Percentiles rank a stretch among this genome's conserved stretches.
Evolutionary conservation across 1,140 invertebrate genomes (phyloP).

Genomic region (Musca domestica): DNA sequence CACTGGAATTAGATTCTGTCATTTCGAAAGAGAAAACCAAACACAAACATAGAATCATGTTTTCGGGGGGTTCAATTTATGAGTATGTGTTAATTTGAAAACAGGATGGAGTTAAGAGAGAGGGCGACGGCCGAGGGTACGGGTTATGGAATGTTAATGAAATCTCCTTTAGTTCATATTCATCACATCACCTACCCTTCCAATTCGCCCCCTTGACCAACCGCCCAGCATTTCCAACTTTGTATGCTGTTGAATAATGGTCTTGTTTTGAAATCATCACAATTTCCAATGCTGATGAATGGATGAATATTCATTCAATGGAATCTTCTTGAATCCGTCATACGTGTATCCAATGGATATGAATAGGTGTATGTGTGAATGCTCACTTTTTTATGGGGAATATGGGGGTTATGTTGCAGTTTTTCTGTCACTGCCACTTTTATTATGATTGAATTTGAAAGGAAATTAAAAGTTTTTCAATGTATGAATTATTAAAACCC

Average conservation of each 20-base stretch:
- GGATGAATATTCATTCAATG: no score
- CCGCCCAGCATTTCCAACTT: background rate
- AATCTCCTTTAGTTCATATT: no score
- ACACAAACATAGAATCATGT: no score
- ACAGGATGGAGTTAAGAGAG: background rate
- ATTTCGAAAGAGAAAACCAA: no score
- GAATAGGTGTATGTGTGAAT: no score
- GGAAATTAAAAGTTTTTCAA: slow-evolving; percentile 18
- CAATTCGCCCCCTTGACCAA: no score
- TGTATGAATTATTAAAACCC: no score
- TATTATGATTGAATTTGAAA: slow-evolving; percentile 7
- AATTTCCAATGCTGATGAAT: slow-evolving; percentile 18
- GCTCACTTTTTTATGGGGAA: no score
- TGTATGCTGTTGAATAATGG: slow-evolving; percentile 4
- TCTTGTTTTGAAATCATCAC: slow-evolving; percentile 1
- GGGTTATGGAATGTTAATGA: background rate
- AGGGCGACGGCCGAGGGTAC: background rate
- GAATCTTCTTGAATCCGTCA: no score
- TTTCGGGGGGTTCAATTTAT: background rate
- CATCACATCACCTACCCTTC: no score
- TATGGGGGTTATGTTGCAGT: background rate
- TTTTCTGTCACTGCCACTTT: background rate
- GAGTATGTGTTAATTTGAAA: slow-evolving; percentile 10
- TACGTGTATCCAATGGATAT: slow-evolving; percentile 1
- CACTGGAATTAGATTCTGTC: background rate